Base-by-base conservation (phyloP, 2,888 invertebrate species). In the Parnassius mnemosyne region DNA sequence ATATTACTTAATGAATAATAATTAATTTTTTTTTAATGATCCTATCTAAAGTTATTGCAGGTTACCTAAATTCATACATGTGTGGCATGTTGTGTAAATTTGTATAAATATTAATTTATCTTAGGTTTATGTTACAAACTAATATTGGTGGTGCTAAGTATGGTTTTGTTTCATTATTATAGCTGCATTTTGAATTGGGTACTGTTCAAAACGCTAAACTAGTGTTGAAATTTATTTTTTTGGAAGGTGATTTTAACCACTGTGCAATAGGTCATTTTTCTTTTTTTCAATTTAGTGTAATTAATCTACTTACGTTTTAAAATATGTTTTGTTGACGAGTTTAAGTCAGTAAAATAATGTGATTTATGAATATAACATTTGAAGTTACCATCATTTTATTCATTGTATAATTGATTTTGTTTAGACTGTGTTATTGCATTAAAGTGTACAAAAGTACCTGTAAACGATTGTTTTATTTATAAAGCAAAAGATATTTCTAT, bases 391-490 rank as follows among this genome's bases (percentile, higher is more conserved):
- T 76, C 79, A 82, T 82, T 83, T 73, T 77, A 76, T 84, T 81
- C 83, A 80, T 84, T 89, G 81, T 86, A 82, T 82, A 80, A 78
- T 79, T 81, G 52, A 74, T 77, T 78, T 85, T 85, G 79, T 88
- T 84, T 81, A 89, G 88, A 89, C 84, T 89, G 86, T 88, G 85
- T 89, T 88, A 87, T 83, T 79, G 83, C 84, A 90, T 87, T 90
- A 91, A 89, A 90, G 83, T 80, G 85, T 89, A 90, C 86, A 87
- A 87, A 83, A 81, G 78, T 71, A 68, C 67, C 62, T 63, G 65
- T 44, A 65, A 60, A 54, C 60, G 58, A 63, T 68, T 61, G 53
- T 72, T 66, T 71, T 61, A 64, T 61, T 73, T 65, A 10, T 1
- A 44, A 12, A 9, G 10, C 3, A 3, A 42, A 57, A 9, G 46